These are phyloP conservation scores for Tridacna crocea DNA, from an alignment of 2,888 invertebrate genomes.

Conservation along the genomic window DNA sequence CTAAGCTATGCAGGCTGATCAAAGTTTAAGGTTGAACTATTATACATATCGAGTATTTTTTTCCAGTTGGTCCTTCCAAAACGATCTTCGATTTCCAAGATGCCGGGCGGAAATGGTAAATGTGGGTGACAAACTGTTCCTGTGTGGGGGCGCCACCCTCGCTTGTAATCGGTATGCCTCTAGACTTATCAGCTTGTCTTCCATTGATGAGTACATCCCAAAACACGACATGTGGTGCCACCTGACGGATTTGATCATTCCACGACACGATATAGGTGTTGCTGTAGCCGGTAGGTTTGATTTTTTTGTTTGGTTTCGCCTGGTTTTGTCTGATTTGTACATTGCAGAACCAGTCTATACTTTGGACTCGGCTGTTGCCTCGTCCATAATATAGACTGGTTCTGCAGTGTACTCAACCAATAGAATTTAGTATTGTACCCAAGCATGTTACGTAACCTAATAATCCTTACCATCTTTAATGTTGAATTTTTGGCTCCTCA, in stretches of 20 bases:
- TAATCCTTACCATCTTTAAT: too few relatives aligned
- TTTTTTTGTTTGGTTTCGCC: background rate
- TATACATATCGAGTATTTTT: background rate
- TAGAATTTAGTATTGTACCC: too few relatives aligned
- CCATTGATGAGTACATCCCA: constrained; percentile 66
- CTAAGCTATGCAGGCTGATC: too few relatives aligned
- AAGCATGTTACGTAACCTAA: too few relatives aligned
- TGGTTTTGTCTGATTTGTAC: too few relatives aligned
- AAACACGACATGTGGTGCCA: constrained; percentile 65
- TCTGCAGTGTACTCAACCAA: too few relatives aligned
- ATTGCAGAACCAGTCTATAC: too few relatives aligned
- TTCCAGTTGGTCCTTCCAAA: constrained; percentile 66
- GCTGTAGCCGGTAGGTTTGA: constrained; percentile 65
- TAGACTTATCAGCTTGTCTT: constrained; percentile 59
- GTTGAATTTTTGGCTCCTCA: too few relatives aligned
- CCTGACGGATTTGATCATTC: constrained; percentile 63
- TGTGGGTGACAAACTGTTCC: constrained; percentile 58
- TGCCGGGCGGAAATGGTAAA: constrained; percentile 68
- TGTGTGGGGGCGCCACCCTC: constrained; percentile 73
- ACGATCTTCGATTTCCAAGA: constrained; percentile 66
- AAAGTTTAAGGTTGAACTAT: too few relatives aligned
- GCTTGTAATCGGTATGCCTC: constrained; percentile 47
- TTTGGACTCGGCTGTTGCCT: too few relatives aligned
- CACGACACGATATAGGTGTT: constrained; percentile 70
- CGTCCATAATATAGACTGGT: too few relatives aligned